These are phyloP conservation scores for Orcinus orca DNA, from an alignment of 2,113 vertebrate species.

Conservation along the genomic window DNA sequence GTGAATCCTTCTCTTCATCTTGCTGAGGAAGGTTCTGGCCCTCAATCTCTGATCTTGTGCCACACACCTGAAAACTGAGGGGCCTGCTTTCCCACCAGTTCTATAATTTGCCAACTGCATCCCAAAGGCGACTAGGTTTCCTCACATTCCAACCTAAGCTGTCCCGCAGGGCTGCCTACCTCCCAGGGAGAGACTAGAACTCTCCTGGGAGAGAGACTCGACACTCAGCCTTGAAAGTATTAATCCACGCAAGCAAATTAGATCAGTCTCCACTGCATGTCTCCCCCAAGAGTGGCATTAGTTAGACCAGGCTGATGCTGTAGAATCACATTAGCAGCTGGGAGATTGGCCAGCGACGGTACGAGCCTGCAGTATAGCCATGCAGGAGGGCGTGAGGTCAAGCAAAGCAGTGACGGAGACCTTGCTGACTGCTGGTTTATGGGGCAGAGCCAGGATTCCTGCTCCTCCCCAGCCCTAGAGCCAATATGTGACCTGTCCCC, in stretches of 20 bases:
- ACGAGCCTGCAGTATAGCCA: rapidly evolving
- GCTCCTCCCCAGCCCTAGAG: neutral
- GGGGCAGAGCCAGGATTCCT: neutral
- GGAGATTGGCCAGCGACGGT: neutral
- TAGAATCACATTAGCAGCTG: neutral
- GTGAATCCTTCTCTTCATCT: neutral
- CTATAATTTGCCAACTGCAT: rapidly evolving
- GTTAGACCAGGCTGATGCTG: neutral
- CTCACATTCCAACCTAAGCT: neutral
- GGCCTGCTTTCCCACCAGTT: neutral
- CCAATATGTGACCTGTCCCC: neutral
- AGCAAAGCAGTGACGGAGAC: neutral
- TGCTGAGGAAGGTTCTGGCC: neutral
- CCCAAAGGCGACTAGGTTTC: neutral
- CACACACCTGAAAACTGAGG: neutral
- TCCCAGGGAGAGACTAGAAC: neutral
- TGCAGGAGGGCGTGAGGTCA: neutral
- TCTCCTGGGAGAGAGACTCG: neutral
- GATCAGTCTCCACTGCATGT: neutral
- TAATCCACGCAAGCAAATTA: neutral
- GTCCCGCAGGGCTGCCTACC: neutral
- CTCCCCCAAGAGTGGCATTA: neutral
- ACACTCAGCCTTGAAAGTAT: neutral
- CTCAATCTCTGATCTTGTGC: neutral
- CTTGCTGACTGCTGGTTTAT: rapidly evolving